Percentiles rank a stretch among this genome's conserved stretches.
Evolutionary conservation across 2,113 vertebrate genomes (phyloP).

Genomic region (Microcebus jonahi): DNA sequence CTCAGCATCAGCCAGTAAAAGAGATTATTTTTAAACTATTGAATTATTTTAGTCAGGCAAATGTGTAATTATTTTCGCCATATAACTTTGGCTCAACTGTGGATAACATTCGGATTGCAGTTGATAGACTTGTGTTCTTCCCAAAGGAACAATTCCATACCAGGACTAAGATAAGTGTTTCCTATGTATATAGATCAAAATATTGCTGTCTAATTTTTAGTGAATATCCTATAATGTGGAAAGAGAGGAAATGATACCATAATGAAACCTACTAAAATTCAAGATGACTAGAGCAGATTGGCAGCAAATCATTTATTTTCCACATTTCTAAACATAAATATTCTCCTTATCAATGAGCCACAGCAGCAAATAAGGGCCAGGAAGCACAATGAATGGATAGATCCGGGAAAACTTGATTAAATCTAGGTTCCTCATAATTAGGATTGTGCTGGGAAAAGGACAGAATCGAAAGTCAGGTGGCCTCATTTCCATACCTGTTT

Average conservation of each 20-base stretch:
- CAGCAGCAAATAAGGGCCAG: not conserved
- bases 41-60: conserved; percentile 6
- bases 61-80: conserved; percentile 23
- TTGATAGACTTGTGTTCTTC: not conserved
- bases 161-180: not conserved
- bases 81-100: conserved; percentile 11
- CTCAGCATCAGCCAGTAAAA: conserved; percentile 36
- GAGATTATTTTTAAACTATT: conserved; percentile 37
- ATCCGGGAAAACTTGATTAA: not conserved
- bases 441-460: not conserved
- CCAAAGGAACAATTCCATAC: not conserved
- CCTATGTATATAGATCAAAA: not conserved
- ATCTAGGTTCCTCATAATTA: not conserved
- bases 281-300: not conserved
- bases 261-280: not conserved
- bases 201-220: not conserved
- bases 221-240: not conserved
- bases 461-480: not conserved
- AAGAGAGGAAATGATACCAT: not conserved
- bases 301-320: not conserved
- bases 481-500: not conserved
- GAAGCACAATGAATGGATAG: not conserved
- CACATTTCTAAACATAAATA: not conserved
- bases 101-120: not conserved
- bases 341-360: not conserved